Conservation (phyloP, 2,113 vertebrate genomes). For the Paracanthobrama guichenoti region DNA sequence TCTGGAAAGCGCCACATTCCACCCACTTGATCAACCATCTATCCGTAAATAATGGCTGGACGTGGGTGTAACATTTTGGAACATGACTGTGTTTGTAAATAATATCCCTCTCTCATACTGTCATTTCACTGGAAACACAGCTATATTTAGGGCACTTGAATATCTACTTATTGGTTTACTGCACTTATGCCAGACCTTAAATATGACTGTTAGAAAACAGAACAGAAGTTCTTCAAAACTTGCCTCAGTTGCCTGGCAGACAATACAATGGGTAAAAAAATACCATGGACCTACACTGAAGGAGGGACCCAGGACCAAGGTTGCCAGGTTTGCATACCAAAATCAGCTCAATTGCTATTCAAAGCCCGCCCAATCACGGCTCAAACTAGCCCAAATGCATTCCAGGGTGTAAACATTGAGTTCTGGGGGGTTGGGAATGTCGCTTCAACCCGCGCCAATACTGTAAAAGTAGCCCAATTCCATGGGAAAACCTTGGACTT, state of each 20-base stretch:
- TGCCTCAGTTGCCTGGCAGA: not conserved
- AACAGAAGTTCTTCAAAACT: not conserved
- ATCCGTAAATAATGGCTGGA: not conserved
- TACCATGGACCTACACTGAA: not conserved
- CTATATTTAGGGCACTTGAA: conserved; percentile 46
- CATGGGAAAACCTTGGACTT: too few relatives aligned
- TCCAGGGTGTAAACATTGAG: too few relatives aligned
- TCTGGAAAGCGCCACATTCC: not conserved
- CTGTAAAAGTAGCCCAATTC: too few relatives aligned
- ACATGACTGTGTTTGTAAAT: conserved; percentile 44
- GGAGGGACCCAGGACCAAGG: not conserved
- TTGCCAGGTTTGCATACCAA: too few relatives aligned
- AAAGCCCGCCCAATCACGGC: too few relatives aligned
- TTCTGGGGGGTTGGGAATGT: too few relatives aligned
- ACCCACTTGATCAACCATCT: conserved; percentile 14
- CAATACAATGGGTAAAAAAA: not conserved
- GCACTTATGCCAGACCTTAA: not conserved
- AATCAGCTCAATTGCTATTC: too few relatives aligned
- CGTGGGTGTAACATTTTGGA: not conserved
- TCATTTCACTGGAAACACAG: conserved; percentile 28
- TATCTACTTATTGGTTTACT: conserved; percentile 28
- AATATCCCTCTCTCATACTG: conserved; percentile 19
- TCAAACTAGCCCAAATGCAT: too few relatives aligned
- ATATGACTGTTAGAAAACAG: conserved; percentile 3
- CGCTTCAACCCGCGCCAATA: too few relatives aligned